Evolutionary conservation across 2,113 vertebrate genomes (phyloP), one percentile per base, ranked within the genome.

Genomic region (Hassar affinis): DNA sequence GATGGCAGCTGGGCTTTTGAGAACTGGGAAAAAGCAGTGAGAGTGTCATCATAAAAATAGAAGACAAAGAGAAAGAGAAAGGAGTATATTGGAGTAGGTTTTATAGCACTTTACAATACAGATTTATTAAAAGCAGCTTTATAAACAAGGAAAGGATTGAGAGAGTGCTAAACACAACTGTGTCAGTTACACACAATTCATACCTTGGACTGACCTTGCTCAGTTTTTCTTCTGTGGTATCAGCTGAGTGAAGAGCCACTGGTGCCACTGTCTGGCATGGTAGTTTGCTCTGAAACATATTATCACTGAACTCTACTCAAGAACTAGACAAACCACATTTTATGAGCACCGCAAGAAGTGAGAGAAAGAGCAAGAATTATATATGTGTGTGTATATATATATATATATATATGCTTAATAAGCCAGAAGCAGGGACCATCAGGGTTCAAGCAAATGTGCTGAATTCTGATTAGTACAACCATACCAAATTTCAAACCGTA

Each of bases 1-100:
- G 47, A 52, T 30, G 47, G 17, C 47, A 75, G 72, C 47, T 75
- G 72, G 72, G 72, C n/a, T 75, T 75, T 74, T 18, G 49, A 52
- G 27, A 75, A 27, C 27, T 75, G 15, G 9, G 49, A 12, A 11
- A 49, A 14, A 51, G 12, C 38, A 6, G 2, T 42, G 38, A 3
- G 38, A 42, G 38, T 42, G 38, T 42, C 6, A 42, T 42, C 6
- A 30, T 51, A n/a, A 33, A 22, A 33, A 33, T 20, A 20, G 27
- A 51, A 52, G 47, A 33, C 27, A 5, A 49, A 49, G 3, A 25
- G n/a, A n/a, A n/a, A 47, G 15, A 20, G 22, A 22, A 17, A 54
- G 5, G 33, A 68, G 42, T 42, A 38, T 12, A 49, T 74, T 2
- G 2, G 18, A 52, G 22, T 33, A 11, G 1, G 10, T 11, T 76